Conservation (phyloP, 2,797 vertebrate genomes). For the Leptoclinus maculatus region DNA sequence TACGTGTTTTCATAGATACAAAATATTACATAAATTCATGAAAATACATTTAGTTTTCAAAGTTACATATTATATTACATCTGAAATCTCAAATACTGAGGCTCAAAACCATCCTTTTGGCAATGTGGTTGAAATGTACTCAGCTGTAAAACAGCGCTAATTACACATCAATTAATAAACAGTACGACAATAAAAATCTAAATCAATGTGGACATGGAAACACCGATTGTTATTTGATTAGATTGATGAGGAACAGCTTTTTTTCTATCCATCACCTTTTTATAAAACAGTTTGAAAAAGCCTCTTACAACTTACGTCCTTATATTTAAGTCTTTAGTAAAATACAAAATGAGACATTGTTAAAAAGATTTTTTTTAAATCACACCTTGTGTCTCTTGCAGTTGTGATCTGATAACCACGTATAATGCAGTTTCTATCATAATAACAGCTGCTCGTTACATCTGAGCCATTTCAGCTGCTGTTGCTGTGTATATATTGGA, state of each 20-base stretch:
- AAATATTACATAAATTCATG: slow-evolving; percentile 61
- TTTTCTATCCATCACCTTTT: neutral
- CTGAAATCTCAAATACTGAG: slow-evolving; percentile 49
- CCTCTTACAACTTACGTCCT: neutral
- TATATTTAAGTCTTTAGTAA: slow-evolving; percentile 47
- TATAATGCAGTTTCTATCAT: slow-evolving; percentile 14
- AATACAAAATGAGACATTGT: slow-evolving; percentile 51
- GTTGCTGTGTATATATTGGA: neutral
- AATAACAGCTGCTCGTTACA: slow-evolving; percentile 7
- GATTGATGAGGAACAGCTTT: slow-evolving; percentile 2
- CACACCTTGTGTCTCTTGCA: slow-evolving; percentile 17
- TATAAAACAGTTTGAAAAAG: slow-evolving; percentile 26
- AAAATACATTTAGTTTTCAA: slow-evolving; percentile 67
- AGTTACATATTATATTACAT: slow-evolving; percentile 35
- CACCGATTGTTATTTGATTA: slow-evolving; percentile 20
- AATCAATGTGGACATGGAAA: slow-evolving; percentile 27
- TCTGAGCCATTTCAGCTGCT: slow-evolving; percentile 16
- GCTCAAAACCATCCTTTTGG: slow-evolving; percentile 39
- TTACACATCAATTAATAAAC: neutral
- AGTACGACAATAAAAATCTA: neutral
- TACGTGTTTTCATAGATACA: slow-evolving; percentile 40
- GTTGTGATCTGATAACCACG: neutral
- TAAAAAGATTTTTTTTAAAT: slow-evolving; percentile 10
- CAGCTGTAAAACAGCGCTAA: slow-evolving; percentile 9
- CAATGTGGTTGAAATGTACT: slow-evolving; percentile 17